Evolutionary conservation across 2,113 vertebrate species (phyloP), one percentile per base, ranked within the genome.

Genomic region (Phodopus roborovskii): DNA sequence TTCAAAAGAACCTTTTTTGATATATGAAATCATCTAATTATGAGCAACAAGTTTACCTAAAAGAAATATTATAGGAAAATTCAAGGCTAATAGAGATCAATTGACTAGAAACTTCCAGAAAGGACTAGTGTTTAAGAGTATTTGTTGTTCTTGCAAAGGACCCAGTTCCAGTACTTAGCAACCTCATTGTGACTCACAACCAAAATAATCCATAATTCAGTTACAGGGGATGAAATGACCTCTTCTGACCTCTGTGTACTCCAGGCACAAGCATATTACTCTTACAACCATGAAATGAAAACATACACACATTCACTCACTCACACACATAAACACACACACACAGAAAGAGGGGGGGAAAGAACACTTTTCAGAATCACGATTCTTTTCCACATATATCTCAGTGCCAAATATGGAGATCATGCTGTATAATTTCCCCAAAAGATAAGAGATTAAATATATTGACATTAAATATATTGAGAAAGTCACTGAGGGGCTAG

Each of bases 71-170:
- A 45, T 87, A 71, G n/a, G 94, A 81, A 90, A 70, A 93, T 58
- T 81, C 30, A 92, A 89, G 91, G 42, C 62, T 83, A 83, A 87
- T 94, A 94, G 83, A 95, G 74, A 95, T 96, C 89, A 86, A 90
- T 97, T n/a, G n/a, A 81, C 81, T 96, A 81, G 94, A 91, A 91
- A 6, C 3, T 94, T 95, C 0, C 24, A 48, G 45, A 48, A 16
- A 6, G 50, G 20, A 42, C 1, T 74, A 74, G 71, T 42, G 20
- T 77, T 77, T 30, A 48, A 30, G 26, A 77, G n/a, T 15, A 39
- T 19, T 71, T n/a, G 33, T 36, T 68, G 36, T 48, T 71, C 68
- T 19, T 12, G 1, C 19, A 74, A 4, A 74, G 20, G 10, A 42
- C 20, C n/a, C 71, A 24, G 20, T 74, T 9, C 42, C 20, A 74